Evolutionary conservation across 1,140 invertebrate genomes (phyloP).

Genomic region (Meloidogyne exigua): DNA sequence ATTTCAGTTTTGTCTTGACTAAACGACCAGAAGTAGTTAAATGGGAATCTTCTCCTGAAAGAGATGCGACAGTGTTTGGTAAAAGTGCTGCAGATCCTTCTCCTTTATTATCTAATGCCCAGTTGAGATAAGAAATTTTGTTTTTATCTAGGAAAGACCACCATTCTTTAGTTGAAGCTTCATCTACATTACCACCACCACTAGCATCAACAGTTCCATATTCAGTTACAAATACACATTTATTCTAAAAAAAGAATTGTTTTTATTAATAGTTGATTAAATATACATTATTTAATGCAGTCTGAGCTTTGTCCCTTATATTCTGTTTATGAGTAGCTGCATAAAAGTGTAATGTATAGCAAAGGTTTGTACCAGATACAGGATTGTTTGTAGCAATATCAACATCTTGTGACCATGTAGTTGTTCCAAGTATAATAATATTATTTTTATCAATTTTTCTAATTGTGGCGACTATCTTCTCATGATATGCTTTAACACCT

Average conservation of each 20-base stretch:
- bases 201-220: slow-evolving; percentile 25
- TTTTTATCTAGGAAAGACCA: slow-evolving; percentile 28
- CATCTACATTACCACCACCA: slow-evolving; percentile 24
- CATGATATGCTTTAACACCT: not conserved
- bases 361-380: slow-evolving; percentile 16
- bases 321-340: slow-evolving; percentile 1
- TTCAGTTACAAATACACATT: slow-evolving; percentile 33
- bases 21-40: slow-evolving; percentile 7
- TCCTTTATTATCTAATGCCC: slow-evolving; percentile 1
- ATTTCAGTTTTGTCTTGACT: not conserved
- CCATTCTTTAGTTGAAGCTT: slow-evolving; percentile 7
- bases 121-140: slow-evolving; percentile 20
- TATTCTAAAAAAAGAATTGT: not conserved
- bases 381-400: not conserved
- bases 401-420: slow-evolving; percentile 6
- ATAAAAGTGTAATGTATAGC: slow-evolving; percentile 3
- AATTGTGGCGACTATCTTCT: not conserved
- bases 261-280: not conserved
- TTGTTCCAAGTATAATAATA: slow-evolving; percentile 6
- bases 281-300: not conserved
- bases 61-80: not conserved
- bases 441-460: slow-evolving; percentile 4
- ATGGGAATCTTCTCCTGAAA: not conserved
- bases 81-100: slow-evolving; percentile 13
- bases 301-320: not conserved